Evolutionary conservation across 37 sponge, comb jelly and placozoan genomes (phyloP).

Genomic region (Halichondria panicea): DNA sequence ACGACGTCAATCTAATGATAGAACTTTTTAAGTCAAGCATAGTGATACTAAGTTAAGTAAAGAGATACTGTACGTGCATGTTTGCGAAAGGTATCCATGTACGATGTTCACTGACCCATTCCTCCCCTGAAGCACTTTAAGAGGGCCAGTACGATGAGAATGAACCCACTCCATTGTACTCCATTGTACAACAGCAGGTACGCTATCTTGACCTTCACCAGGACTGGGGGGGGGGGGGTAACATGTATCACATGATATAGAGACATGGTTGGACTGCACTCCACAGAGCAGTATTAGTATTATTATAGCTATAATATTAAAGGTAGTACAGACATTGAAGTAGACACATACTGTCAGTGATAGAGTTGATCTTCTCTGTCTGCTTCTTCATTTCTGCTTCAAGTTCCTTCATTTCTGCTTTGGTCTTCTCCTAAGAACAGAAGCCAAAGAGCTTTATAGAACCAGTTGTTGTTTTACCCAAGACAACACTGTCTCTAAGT

Average conservation of each 20-base stretch:
- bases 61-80: background rate
- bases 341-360: background rate
- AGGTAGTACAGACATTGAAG: no score
- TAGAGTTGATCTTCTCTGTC: background rate
- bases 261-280: no score
- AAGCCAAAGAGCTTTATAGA: no score
- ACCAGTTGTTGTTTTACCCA: no score
- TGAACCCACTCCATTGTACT: constrained; percentile 66
- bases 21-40: no score
- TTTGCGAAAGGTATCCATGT: background rate
- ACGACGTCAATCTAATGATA: no score
- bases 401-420: constrained; percentile 20
- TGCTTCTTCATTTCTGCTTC: background rate
- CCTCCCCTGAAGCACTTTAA: constrained; percentile 23
- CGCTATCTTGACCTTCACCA: constrained; percentile 2
- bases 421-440: constrained; percentile 16
- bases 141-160: constrained; percentile 35
- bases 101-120: constrained; percentile 24
- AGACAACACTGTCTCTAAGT: no score
- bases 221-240: no score
- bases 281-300: no score
- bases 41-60: no score
- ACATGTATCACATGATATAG: no score
- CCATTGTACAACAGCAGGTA: constrained; percentile 70
- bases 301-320: no score